Percentiles rank a stretch among this genome's conserved stretches.
These are phyloP conservation scores for Lithophane ornitopus DNA, from an alignment of 2,888 invertebrate species.

Conservation along the genomic window DNA sequence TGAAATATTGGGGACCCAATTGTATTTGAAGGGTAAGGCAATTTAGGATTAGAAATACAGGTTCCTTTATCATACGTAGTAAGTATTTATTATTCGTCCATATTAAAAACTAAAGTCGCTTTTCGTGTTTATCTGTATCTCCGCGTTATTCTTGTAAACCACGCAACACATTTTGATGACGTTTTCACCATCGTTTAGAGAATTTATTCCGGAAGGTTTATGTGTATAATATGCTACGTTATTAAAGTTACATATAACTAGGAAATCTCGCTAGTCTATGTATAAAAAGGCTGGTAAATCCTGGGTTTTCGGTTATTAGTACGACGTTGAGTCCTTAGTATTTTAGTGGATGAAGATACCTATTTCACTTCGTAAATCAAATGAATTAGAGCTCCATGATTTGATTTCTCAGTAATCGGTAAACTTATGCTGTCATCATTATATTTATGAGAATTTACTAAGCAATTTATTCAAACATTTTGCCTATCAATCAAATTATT, in stretches of 20 bases:
- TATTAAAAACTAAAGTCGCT: too few species aligned
- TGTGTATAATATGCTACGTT: too few species aligned
- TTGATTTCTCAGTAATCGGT: neutral
- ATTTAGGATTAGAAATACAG: neutral
- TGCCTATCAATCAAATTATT: neutral
- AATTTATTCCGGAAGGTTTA: too few species aligned
- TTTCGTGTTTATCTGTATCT: too few species aligned
- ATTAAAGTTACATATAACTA: too few species aligned
- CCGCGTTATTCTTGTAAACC: too few species aligned
- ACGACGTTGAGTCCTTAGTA: too few species aligned
- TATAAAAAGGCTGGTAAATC: neutral
- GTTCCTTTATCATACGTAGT: neutral
- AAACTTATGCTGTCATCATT: neutral
- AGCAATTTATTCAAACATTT: neutral
- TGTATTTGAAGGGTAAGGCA: neutral
- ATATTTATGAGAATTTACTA: neutral
- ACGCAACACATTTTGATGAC: too few species aligned
- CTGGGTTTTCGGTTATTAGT: neutral
- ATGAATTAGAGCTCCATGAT: neutral
- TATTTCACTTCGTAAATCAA: too few species aligned
- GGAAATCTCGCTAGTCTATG: too few species aligned
- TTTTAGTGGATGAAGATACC: too few species aligned
- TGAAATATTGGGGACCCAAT: neutral
- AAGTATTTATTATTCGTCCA: neutral
- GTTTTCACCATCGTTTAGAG: too few species aligned